phyloP scores from a whole-genome alignment of 2,113 vertebrate genomes.

The Dryoscopus gambensis region DNA sequence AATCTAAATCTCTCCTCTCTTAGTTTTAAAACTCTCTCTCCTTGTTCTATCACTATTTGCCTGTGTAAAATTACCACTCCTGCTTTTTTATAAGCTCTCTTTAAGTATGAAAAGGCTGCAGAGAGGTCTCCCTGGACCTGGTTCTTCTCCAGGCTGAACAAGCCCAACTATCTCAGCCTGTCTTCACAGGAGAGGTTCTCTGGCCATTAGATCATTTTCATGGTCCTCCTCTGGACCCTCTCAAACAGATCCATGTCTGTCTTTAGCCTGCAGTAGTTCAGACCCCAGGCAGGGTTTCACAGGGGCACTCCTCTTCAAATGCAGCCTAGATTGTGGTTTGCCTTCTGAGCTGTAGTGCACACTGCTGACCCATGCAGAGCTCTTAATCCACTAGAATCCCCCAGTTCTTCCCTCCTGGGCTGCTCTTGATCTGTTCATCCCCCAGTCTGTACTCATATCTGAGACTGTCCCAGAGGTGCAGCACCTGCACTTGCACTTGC shows the following conservation, averaged over 20 bases:
- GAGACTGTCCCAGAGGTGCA: not conserved
- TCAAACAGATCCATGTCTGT: not conserved
- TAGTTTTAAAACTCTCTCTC: not conserved
- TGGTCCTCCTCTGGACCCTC: not conserved
- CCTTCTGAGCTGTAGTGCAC: not conserved
- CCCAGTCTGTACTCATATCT: not conserved
- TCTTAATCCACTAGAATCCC: not conserved
- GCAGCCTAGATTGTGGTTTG: not conserved
- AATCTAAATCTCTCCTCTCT: not conserved
- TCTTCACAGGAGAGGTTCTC: not conserved
- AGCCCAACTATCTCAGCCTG: not conserved
- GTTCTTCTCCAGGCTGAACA: not conserved
- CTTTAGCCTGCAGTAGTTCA: not conserved
- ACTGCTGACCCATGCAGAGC: not conserved
- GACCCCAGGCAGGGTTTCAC: not conserved
- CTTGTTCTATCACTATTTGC: not conserved
- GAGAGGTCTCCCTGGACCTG: not conserved
- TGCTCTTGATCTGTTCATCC: fast-evolving
- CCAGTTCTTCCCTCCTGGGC: not conserved
- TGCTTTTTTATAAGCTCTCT: not conserved
- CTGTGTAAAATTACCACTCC: not conserved
- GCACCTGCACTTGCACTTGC: not conserved
- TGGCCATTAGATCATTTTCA: not conserved
- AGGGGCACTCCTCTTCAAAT: not conserved
- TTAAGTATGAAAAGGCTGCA: not conserved